Conservation (phyloP, 1,140 invertebrate species). For the Bombus turneri region DNA sequence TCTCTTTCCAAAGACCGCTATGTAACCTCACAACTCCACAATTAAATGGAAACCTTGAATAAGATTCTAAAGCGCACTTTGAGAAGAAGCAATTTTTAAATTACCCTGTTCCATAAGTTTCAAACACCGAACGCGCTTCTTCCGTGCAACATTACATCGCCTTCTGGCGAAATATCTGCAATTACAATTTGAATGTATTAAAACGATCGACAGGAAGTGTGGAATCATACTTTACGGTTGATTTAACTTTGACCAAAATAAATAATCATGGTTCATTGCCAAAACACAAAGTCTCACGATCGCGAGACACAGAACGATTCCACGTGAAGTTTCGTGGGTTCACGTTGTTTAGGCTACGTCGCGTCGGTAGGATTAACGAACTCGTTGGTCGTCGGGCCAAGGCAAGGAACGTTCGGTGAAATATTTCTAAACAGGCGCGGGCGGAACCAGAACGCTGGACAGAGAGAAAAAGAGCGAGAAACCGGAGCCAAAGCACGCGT, state of each 20-base stretch:
- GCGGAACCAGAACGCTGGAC: conserved; percentile 32
- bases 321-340: conserved; percentile 37
- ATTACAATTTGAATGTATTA: no score
- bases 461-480: conserved; percentile 12
- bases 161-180: no score
- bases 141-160: no score
- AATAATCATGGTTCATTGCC: neutral
- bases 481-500: conserved; percentile 73
- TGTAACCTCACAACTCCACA: neutral
- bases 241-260: neutral
- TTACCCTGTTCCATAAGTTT: no score
- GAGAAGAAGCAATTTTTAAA: no score
- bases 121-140: no score
- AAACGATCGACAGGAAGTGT: no score
- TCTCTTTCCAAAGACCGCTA: neutral
- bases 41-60: neutral
- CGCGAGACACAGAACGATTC: neutral
- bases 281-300: conserved; percentile 2
- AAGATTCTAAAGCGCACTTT: no score
- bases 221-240: neutral
- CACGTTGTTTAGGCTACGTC: conserved; percentile 79
- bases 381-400: conserved; percentile 68
- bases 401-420: conserved; percentile 72
- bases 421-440: conserved; percentile 80
- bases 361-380: conserved; percentile 76